Conservation (phyloP, 2,888 invertebrate species). For the Troilus luridus region DNA sequence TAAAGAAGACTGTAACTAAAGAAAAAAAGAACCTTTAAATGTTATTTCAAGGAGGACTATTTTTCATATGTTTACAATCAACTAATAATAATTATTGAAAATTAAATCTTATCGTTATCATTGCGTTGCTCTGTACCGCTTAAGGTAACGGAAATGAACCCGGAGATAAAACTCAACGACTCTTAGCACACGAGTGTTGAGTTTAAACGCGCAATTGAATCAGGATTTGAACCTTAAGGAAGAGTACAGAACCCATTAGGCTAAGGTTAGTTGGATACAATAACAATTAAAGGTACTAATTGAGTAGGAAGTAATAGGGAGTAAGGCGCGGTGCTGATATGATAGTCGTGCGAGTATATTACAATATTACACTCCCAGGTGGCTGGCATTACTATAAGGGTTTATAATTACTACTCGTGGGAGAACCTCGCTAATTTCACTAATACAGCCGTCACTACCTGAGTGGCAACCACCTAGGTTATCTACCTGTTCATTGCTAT, state of each 20-base stretch:
- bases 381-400: not conserved
- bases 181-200: not conserved
- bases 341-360: not conserved
- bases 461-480: no score
- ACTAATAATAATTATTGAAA: no score
- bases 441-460: not conserved
- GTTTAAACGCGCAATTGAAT: conserved; percentile 6
- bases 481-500: not conserved
- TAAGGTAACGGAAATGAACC: not conserved
- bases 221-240: not conserved
- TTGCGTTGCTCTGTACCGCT: not conserved
- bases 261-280: not conserved
- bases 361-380: not conserved
- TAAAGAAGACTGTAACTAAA: no score
- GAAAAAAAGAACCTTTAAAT: no score
- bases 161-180: not conserved
- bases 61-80: no score
- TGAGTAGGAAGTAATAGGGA: not conserved
- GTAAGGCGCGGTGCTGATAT: not conserved
- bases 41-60: no score
- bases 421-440: not conserved
- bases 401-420: not conserved
- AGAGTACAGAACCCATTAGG: not conserved
- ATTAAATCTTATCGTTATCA: no score
- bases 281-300: conserved; percentile 26